These are phyloP conservation scores for Hirudo medicinalis DNA, from an alignment of 1,140 invertebrate species.

Conservation along the genomic window DNA sequence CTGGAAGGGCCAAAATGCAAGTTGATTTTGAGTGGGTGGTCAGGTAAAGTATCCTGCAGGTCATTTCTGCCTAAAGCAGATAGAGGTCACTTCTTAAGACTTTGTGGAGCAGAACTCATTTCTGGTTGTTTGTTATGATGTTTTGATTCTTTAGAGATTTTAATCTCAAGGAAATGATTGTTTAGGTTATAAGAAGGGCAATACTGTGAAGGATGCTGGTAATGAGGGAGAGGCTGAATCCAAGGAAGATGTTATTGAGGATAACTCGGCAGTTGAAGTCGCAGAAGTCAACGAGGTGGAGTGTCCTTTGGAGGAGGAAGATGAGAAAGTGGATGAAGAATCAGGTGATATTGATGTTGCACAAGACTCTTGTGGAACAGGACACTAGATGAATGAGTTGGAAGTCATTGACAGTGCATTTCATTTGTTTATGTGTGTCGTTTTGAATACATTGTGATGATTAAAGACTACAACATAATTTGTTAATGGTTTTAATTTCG, in stretches of 20 bases:
- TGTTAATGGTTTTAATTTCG: too few relatives aligned
- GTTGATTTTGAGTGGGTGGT: conserved; percentile 71
- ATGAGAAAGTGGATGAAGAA: conserved; percentile 4
- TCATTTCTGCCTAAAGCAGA: conserved; percentile 70
- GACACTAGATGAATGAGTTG: not conserved
- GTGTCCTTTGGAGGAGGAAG: not conserved
- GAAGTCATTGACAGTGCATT: conserved; percentile 4
- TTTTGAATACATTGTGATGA: too few relatives aligned
- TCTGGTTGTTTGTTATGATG: conserved; percentile 26
- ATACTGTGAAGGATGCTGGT: not conserved
- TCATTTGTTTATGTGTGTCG: too few relatives aligned
- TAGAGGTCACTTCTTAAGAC: conserved; percentile 65
- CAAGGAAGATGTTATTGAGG: conserved; percentile 9
- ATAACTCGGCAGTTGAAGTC: too few relatives aligned
- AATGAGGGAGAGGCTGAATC: conserved; percentile 13
- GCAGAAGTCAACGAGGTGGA: not conserved
- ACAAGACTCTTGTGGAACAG: not conserved
- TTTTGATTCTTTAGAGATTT: not conserved
- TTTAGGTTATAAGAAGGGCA: conserved; percentile 2
- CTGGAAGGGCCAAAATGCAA: conserved; percentile 30
- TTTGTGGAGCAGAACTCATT: conserved; percentile 58
- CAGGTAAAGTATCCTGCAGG: conserved; percentile 67
- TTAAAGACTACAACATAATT: too few relatives aligned
- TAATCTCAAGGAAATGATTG: conserved; percentile 16
- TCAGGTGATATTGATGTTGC: not conserved